A percentile compares a stretch with the other conserved stretches of the same genome.
Conservation (phyloP, 2,113 vertebrate species). For the Dascyllus trimaculatus region DNA sequence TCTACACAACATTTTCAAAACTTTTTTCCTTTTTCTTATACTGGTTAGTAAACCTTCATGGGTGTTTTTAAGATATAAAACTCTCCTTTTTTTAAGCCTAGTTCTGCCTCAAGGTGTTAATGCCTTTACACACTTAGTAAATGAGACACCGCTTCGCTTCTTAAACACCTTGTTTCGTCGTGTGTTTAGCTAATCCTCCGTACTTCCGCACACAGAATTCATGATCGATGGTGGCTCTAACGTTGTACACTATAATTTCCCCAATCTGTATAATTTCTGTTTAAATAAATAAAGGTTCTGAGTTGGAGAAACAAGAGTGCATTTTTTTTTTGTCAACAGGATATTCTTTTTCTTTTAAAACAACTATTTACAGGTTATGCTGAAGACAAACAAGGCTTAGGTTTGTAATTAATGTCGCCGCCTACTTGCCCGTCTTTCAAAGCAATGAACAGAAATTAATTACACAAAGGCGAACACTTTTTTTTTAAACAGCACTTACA, state of each 20-base stretch:
- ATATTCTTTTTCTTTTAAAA: slow-evolving; percentile 72
- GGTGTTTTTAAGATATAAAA: slow-evolving; percentile 82
- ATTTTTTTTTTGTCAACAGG: slow-evolving; percentile 68
- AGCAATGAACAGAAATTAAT: slow-evolving; percentile 58
- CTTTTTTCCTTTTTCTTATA: slow-evolving; percentile 64
- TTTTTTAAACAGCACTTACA: slow-evolving; percentile 53
- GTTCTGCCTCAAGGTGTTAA: slow-evolving; percentile 67
- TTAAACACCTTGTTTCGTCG: slow-evolving; percentile 44
- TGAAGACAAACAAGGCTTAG: slow-evolving; percentile 63
- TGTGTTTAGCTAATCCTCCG: slow-evolving; percentile 42
- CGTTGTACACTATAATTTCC: slow-evolving; percentile 57
- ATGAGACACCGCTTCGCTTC: slow-evolving; percentile 57
- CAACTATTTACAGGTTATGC: slow-evolving; percentile 79
- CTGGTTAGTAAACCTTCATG: slow-evolving; percentile 83
- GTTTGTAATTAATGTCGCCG: slow-evolving; percentile 45
- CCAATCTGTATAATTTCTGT: slow-evolving; percentile 62
- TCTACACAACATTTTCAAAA: slow-evolving; percentile 84
- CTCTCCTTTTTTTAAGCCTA: slow-evolving; percentile 59
- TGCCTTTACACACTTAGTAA: slow-evolving; percentile 66
- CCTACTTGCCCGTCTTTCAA: slow-evolving; percentile 42
- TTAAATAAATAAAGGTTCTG: slow-evolving; percentile 82
- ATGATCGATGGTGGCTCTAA: slow-evolving; percentile 48
- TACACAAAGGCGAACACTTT: slow-evolving; percentile 63
- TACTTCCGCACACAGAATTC: slow-evolving; percentile 37
- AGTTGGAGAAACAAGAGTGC: slow-evolving; percentile 79